Evolutionary conservation across 1,140 invertebrate genomes (phyloP).

Genomic region (Scylla paramamosain): DNA sequence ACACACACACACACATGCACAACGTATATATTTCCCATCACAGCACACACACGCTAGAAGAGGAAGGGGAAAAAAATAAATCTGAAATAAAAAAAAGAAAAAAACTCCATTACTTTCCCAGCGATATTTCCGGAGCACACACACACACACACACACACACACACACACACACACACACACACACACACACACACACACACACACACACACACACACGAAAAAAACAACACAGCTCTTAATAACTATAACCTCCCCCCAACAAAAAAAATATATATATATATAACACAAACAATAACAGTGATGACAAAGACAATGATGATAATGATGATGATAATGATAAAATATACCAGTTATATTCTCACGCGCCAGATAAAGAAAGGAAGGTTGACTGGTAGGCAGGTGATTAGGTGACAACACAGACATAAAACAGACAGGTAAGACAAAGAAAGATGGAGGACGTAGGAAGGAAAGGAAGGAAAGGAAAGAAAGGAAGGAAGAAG

Average conservation of each 20-base stretch:
- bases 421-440: neutral
- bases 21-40: too few relatives aligned
- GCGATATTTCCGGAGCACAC: neutral
- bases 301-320: too few relatives aligned
- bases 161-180: neutral
- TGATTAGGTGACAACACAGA: neutral
- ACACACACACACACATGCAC: too few relatives aligned
- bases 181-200: too few relatives aligned
- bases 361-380: neutral
- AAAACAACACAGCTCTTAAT: neutral
- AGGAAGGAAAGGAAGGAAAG: neutral
- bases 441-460: neutral
- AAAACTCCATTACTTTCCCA: too few relatives aligned
- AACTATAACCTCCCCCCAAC: neutral
- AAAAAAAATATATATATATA: neutral
- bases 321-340: too few relatives aligned
- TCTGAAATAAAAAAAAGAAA: too few relatives aligned
- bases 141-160: neutral
- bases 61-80: too few relatives aligned
- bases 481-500: neutral
- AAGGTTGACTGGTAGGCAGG: neutral
- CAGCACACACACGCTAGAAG: too few relatives aligned
- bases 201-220: too few relatives aligned
- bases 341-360: too few relatives aligned
- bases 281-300: too few relatives aligned